phyloP scores from a whole-genome alignment of 2,797 vertebrate genomes.

The Esox masquinongy region DNA sequence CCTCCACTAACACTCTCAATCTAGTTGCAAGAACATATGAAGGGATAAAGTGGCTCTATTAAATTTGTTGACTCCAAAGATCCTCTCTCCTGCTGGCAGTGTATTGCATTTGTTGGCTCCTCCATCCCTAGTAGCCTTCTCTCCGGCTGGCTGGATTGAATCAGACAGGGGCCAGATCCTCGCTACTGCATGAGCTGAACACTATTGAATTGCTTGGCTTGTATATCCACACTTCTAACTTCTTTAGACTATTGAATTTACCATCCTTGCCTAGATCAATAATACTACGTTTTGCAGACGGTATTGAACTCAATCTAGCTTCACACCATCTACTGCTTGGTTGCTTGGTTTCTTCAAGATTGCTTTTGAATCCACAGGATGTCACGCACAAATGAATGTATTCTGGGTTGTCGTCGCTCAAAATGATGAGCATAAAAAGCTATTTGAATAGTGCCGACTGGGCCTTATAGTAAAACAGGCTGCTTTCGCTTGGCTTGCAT shows the following conservation, averaged over 20 bases:
- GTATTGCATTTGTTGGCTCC: constrained; percentile 81
- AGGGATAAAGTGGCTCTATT: constrained; percentile 79
- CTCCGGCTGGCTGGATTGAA: constrained; percentile 73
- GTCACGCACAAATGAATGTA: constrained; percentile 63
- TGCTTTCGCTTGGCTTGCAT: constrained; percentile 41
- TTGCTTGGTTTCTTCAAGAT: constrained; percentile 68
- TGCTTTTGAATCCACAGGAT: constrained; percentile 71
- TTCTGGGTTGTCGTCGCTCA: constrained; percentile 53
- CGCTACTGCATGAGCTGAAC: constrained; percentile 76
- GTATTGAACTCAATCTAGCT: constrained; percentile 74
- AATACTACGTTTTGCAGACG: constrained; percentile 81
- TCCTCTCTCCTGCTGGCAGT: constrained; percentile 72
- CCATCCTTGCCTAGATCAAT: constrained; percentile 75
- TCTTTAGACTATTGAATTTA: constrained; percentile 86
- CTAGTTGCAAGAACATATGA: constrained; percentile 79
- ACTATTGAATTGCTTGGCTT: constrained; percentile 82
- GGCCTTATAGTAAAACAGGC: constrained; percentile 49
- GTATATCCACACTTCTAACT: constrained; percentile 82
- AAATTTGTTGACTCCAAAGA: constrained; percentile 80
- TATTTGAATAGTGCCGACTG: constrained; percentile 44
- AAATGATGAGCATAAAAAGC: constrained; percentile 60
- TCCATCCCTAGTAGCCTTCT: constrained; percentile 72
- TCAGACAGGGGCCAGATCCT: constrained; percentile 80
- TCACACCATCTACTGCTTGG: constrained; percentile 64
- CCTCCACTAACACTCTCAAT: constrained; percentile 66